Base-by-base conservation (phyloP, 2,113 vertebrate genomes). In the Piaya cayana region DNA sequence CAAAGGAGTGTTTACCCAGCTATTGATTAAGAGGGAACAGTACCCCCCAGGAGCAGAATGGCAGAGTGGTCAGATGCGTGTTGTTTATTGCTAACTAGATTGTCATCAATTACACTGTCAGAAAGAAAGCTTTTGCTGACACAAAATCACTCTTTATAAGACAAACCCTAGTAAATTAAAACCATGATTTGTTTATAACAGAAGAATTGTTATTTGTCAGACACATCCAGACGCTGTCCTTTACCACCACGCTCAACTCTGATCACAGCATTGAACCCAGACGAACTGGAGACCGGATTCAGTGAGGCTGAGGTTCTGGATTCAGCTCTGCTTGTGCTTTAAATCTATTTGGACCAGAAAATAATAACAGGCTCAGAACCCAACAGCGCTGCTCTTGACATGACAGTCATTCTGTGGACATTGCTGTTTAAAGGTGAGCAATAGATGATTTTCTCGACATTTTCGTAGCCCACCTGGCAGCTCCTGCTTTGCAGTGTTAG, bases 81-180 rank as follows among this genome's bases (percentile, higher is more conserved):
- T 42, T 78, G 87, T 87, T 88, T 82, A 83, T n/a, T 86, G 81
- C 88, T 87, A 91, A 74, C 83, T 85, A 78, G 71, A 70, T 77
- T 86, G 85, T 68, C 52, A 82, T 88, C 86, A 92, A 95, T 92
- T 68, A 82, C 13, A 68, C n/a, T 88, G 78, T 91, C 69, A 82
- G 83, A 91, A 77, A 86, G 53, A 60, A 92, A 64, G 55, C 82
- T 70, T 88, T 64, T 91, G 95, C 65, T 92, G 95, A 96, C 86
- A 94, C 52, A 80, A 74, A 91, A 84, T 85, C 83, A 77, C 56
- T 89, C 56, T 81, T 88, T 87, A n/a, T 82, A 45, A 52, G 78
- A 92, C 74, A 95, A 96, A 94, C 72, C n/a, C 89, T 84, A 91
- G 92, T 93, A 91, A 93, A 88, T 79, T 92, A 91, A 96, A 94